Percentiles rank a stretch among this genome's conserved stretches.
Evolutionary conservation across 2,888 invertebrate species (phyloP).

Genomic region (Lordiphosa fenestrarum): DNA sequence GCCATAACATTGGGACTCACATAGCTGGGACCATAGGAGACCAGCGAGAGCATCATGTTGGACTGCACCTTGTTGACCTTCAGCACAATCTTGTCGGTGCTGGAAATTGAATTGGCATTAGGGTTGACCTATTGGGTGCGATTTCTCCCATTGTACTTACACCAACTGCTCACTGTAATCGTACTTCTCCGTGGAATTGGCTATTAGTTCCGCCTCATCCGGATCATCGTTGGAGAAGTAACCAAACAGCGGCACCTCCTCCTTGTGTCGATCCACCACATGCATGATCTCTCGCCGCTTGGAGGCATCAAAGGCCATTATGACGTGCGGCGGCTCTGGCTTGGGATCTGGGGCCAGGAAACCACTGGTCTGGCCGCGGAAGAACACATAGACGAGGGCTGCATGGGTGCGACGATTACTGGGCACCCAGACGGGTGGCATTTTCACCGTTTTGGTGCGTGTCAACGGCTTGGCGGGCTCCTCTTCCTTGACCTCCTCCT

Average conservation of each 20-base stretch:
- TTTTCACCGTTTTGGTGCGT: conserved; percentile 63
- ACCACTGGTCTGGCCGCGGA: conserved; percentile 79
- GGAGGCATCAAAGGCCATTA: conserved; percentile 85
- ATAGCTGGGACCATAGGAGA: conserved; percentile 85
- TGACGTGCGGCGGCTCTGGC: conserved; percentile 84
- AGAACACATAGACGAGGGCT: conserved; percentile 82
- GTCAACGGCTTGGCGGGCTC: conserved; percentile 43
- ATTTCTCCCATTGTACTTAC: conserved; percentile 23
- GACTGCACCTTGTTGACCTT: conserved; percentile 85
- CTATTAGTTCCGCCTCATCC: conserved; percentile 83
- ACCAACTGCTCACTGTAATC: conserved; percentile 56
- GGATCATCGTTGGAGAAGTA: conserved; percentile 85
- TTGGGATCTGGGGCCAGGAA: conserved; percentile 83
- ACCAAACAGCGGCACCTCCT: conserved; percentile 84
- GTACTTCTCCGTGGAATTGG: conserved; percentile 84
- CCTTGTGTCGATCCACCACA: conserved; percentile 80
- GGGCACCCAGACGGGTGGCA: conserved; percentile 83
- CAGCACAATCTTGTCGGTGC: conserved; percentile 86
- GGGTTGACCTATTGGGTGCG: no score
- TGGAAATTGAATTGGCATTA: conserved; percentile 61
- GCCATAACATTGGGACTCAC: conserved; percentile 85
- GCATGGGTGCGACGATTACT: conserved; percentile 83
- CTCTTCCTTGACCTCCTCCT: conserved; percentile 45
- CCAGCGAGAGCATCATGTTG: conserved; percentile 84
- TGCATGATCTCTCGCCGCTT: conserved; percentile 84